A percentile compares a stretch with the other conserved stretches of the same genome.
Evolutionary conservation across 1,140 invertebrate genomes (phyloP).

Genomic region (Scaptomyza graminum): DNA sequence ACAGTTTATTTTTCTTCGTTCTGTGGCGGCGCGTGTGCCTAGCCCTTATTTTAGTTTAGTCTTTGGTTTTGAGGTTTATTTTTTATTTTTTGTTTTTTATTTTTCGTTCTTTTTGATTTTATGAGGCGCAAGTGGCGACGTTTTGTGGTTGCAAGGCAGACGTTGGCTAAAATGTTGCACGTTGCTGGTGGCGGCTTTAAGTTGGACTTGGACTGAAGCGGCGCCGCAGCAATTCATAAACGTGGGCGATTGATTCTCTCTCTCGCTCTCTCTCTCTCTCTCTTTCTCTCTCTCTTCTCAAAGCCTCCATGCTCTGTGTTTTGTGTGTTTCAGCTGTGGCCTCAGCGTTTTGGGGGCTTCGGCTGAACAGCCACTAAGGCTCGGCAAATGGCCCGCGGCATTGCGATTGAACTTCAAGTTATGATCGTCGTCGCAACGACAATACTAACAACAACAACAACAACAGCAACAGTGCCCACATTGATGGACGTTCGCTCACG

Average conservation of each 20-base stretch:
- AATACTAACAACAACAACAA: slow-evolving; percentile 44
- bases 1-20: neutral
- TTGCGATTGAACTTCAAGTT: slow-evolving; percentile 84
- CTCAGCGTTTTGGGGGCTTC: slow-evolving; percentile 60
- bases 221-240: slow-evolving; percentile 83
- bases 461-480: slow-evolving; percentile 53
- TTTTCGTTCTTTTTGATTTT: slow-evolving; percentile 51
- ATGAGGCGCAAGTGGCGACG: slow-evolving; percentile 82
- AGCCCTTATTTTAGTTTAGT: slow-evolving; percentile 76
- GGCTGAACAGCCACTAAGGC: slow-evolving; percentile 78
- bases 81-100: slow-evolving; percentile 23
- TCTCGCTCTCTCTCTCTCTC: slow-evolving; percentile 58
- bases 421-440: slow-evolving; percentile 77
- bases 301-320: too few species aligned
- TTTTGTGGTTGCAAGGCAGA: slow-evolving; percentile 81
- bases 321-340: slow-evolving; percentile 11
- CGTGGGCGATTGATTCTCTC: slow-evolving; percentile 82
- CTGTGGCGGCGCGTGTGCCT: slow-evolving; percentile 68
- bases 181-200: slow-evolving; percentile 55
- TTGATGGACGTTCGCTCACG: slow-evolving; percentile 82
- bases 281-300: slow-evolving; percentile 16
- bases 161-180: slow-evolving; percentile 80
- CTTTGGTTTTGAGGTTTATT: slow-evolving; percentile 20
- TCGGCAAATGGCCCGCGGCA: slow-evolving; percentile 83
- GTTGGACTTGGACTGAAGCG: slow-evolving; percentile 56